phyloP scores from a whole-genome alignment of 2,113 vertebrate species.

The Ceratotherium simum region DNA sequence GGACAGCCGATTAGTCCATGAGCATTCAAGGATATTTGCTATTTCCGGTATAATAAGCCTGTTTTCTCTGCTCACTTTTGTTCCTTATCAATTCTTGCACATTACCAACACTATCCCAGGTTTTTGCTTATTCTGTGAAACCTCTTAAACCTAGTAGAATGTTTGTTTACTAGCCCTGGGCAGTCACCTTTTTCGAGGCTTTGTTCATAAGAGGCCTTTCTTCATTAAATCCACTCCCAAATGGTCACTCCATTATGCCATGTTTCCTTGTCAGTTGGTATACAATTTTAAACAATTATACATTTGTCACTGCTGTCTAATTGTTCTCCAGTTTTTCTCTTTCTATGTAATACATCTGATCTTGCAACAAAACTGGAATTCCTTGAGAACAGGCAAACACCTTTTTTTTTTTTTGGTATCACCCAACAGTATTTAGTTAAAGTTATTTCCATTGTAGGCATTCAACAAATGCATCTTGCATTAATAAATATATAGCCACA shows the following conservation, averaged over 20 bases:
- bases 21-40: not conserved
- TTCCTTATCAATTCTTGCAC: not conserved
- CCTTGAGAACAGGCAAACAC: not conserved
- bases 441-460: not conserved
- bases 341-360: not conserved
- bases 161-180: not conserved
- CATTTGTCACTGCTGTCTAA: constrained; percentile 57
- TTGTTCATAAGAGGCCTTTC: constrained; percentile 27
- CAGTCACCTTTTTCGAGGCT: not conserved
- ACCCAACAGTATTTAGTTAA: not conserved
- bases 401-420: not conserved
- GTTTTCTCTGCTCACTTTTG: not conserved
- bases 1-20: not conserved
- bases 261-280: constrained; percentile 35
- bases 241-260: constrained; percentile 5
- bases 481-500: constrained; percentile 35
- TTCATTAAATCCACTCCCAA: constrained; percentile 45
- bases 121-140: constrained; percentile 45
- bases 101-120: not conserved
- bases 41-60: not conserved
- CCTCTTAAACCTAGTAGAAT: not conserved
- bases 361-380: constrained; percentile 35
- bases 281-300: constrained; percentile 40
- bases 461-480: constrained; percentile 15
- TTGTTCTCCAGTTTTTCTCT: constrained; percentile 31